These are phyloP conservation scores for Pelvicachromis taeniatus DNA, from an alignment of 2,113 vertebrate species.

Conservation along the genomic window DNA sequence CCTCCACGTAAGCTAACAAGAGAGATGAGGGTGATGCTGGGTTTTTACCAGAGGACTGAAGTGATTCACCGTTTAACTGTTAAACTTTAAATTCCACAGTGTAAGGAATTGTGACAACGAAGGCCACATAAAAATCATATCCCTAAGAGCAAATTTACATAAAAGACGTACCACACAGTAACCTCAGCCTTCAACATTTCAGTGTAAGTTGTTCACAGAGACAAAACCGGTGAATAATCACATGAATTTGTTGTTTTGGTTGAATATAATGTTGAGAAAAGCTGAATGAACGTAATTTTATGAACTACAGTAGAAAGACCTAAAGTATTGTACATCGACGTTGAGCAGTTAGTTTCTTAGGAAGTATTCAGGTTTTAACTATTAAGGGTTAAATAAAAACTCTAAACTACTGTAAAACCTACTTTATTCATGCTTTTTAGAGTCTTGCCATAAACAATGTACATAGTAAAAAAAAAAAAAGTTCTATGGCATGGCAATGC, in stretches of 20 bases:
- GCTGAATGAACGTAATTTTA: neutral
- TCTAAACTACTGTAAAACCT: neutral
- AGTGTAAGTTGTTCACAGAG: neutral
- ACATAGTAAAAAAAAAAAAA: neutral
- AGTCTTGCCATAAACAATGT: neutral
- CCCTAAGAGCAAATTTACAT: neutral
- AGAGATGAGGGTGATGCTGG: neutral
- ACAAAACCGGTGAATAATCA: neutral
- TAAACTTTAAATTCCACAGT: neutral
- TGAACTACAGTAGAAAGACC: neutral
- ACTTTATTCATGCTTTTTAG: neutral
- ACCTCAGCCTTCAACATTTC: neutral
- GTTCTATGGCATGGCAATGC: neutral
- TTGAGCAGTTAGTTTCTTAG: neutral
- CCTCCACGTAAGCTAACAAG: neutral
- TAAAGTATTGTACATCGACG: neutral
- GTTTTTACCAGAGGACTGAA: neutral
- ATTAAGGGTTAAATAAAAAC: neutral
- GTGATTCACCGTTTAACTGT: neutral
- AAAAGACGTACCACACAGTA: neutral
- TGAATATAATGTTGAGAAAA: neutral
- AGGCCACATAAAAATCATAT: fast-evolving
- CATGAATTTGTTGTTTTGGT: too few relatives aligned
- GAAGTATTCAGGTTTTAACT: neutral
- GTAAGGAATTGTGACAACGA: neutral